Base-by-base conservation (phyloP, 2,113 vertebrate genomes). In the Telmatochromis sp. region DNA sequence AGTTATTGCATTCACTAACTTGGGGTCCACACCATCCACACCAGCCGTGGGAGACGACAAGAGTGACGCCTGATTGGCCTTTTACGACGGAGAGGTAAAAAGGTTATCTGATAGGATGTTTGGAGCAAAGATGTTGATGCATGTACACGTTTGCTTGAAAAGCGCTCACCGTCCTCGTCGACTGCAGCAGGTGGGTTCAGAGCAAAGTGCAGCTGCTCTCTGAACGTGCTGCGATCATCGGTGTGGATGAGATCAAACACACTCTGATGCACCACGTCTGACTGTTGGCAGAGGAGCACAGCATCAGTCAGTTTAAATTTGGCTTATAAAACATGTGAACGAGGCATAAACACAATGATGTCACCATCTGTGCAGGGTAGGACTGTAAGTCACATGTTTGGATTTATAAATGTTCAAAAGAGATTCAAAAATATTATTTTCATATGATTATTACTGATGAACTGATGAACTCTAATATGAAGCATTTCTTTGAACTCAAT, bases 181-280 rank as follows among this genome's bases (percentile, higher is more conserved):
- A 9, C 2, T 9, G 40, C 70, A 5, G 19, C 40, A 11, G 63
- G 12, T 2, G 87, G 91, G 60, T 96, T 94, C 2, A 97, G 88
- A n/a, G 96, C 94, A 28, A 97, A 97, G 88, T 95, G 95, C 3
- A 97, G 96, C 93, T 97, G 96, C 88, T 95, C 88, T n/a, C 91
- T 95, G 93, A 97, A 97, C 80, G 82, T 11, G 5, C 80, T 42
- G 2, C 96, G 91, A 83, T 97, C 97, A 1, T 97, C 96, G 3
- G 96, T 96, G 88, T 97, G 97, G 89, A 97, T 96, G 75, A 97
- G 94, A 17, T 97, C 96, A 23, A 94, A 96, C 55, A 97, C 96
- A 7, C 96, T 97, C 93, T 97, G 96, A 60, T 97, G 96, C 19
- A 97, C 91, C 87, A 97, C 93, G 3, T 97, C 97, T 2, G 96